A percentile compares a stretch with the other conserved stretches of the same genome.
phyloP scores from a whole-genome alignment of 2,888 invertebrate genomes.

The Anarsia innoxiella region DNA sequence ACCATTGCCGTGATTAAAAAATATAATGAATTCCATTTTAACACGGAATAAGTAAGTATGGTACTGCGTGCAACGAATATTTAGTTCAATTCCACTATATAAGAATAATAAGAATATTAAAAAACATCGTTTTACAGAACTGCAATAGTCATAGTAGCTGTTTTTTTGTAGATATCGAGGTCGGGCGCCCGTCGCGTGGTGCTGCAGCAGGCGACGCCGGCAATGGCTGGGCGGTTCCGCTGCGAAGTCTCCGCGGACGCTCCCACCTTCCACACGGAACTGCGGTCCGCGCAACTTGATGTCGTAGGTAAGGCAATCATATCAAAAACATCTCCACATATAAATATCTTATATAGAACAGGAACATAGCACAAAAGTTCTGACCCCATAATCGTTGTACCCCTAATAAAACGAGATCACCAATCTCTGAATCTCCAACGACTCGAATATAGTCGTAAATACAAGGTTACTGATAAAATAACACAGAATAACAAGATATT shows the following conservation, averaged over 20 bases:
- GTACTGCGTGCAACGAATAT: too few species aligned
- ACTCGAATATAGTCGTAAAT: too few species aligned
- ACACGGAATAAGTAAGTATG: too few species aligned
- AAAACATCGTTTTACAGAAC: too few species aligned
- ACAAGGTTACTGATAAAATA: neutral
- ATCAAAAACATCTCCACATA: neutral
- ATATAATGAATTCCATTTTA: too few species aligned
- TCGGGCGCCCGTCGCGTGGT: conserved; percentile 80
- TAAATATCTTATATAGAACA: neutral
- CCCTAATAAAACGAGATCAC: conserved; percentile 1
- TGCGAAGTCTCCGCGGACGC: conserved; percentile 86
- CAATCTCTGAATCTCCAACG: neutral
- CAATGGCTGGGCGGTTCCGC: conserved; percentile 81
- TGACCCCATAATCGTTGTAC: too few species aligned
- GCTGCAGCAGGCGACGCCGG: conserved; percentile 79
- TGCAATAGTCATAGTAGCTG: neutral
- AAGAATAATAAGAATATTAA: too few species aligned
- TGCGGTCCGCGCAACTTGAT: conserved; percentile 80
- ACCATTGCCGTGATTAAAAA: too few species aligned
- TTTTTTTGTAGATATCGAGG: conserved; percentile 56
- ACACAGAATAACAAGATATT: neutral
- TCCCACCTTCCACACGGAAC: conserved; percentile 81
- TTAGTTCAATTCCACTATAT: too few species aligned
- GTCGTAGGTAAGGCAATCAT: conserved; percentile 78
- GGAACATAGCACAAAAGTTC: too few species aligned